Evolutionary conservation across 1,140 invertebrate species (phyloP).

Genomic region (Cydia fagiglandana): DNA sequence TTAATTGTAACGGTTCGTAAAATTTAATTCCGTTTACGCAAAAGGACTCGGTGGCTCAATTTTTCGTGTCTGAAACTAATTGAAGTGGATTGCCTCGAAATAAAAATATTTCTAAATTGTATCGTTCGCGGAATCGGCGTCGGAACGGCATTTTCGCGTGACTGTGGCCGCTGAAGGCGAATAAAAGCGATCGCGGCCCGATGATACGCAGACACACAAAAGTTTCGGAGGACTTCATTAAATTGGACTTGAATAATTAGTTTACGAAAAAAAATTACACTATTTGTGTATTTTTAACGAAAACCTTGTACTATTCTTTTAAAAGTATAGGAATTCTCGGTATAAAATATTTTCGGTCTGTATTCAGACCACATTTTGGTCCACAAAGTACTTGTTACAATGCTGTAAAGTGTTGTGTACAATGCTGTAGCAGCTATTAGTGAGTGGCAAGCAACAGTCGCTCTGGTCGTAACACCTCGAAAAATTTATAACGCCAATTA

Average conservation of each 20-base stretch:
- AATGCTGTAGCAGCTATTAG: not conserved
- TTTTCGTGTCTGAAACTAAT: conserved; percentile 54
- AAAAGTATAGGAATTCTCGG: too few species aligned
- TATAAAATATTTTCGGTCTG: not conserved
- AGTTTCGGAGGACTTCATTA: conserved; percentile 29
- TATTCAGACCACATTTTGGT: not conserved
- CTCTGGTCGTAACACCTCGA: conserved; percentile 33
- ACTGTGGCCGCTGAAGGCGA: conserved; percentile 51
- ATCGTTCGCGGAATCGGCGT: conserved; percentile 47
- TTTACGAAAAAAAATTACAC: not conserved
- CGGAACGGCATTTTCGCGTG: conserved; percentile 51
- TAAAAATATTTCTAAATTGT: conserved; percentile 58
- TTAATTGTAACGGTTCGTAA: not conserved
- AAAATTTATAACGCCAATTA: conserved; percentile 63
- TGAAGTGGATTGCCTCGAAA: conserved; percentile 50
- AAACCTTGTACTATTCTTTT: not conserved
- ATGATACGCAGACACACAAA: conserved; percentile 28
- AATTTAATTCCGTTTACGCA: conserved; percentile 3
- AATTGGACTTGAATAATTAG: conserved; percentile 1
- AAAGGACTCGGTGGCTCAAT: conserved; percentile 34
- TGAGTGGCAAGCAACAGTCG: not conserved
- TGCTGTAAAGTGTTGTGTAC: too few species aligned
- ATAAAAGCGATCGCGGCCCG: conserved; percentile 36
- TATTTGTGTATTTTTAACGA: not conserved
- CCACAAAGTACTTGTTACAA: not conserved